Conservation (phyloP, 2,113 vertebrate genomes). For the Pelobates fuscus region DNA sequence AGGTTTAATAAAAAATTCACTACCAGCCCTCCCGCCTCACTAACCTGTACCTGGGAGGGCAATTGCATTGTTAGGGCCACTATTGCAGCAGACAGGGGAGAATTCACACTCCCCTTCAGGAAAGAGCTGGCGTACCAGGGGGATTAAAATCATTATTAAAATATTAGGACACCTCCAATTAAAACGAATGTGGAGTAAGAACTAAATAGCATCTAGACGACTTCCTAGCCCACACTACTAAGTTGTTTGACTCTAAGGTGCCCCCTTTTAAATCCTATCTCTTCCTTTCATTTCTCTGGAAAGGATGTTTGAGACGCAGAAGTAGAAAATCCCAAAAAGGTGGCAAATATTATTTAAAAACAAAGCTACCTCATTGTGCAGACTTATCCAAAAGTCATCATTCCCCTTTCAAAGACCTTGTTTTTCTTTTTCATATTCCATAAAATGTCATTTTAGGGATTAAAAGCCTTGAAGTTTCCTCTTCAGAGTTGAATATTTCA, state of each 20-base stretch:
- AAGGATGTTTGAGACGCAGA: background rate
- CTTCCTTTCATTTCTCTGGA: too few relatives aligned
- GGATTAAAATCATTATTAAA: too few relatives aligned
- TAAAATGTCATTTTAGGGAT: too few relatives aligned
- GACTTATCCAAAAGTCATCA: too few relatives aligned
- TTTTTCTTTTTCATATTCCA: too few relatives aligned
- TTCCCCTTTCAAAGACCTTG: too few relatives aligned
- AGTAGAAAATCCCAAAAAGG: background rate
- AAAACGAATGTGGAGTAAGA: background rate
- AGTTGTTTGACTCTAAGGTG: background rate
- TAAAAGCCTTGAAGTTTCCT: too few relatives aligned
- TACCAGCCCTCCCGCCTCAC: background rate
- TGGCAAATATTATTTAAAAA: too few relatives aligned
- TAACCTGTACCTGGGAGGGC: background rate
- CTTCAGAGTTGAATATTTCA: too few relatives aligned
- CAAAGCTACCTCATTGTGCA: too few relatives aligned
- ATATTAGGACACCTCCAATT: background rate
- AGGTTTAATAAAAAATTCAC: constrained; percentile 9
- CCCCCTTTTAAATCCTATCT: too few relatives aligned
- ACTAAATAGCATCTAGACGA: background rate
- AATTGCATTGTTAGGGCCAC: constrained; percentile 34
- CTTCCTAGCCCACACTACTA: background rate
- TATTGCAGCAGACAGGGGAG: constrained; percentile 26
- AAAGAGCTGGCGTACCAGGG: too few relatives aligned
- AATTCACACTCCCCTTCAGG: background rate